Percentiles rank a stretch among this genome's conserved stretches.
Evolutionary conservation across 2,888 invertebrate genomes (phyloP).

Genomic region (Phymatocera aterrima): DNA sequence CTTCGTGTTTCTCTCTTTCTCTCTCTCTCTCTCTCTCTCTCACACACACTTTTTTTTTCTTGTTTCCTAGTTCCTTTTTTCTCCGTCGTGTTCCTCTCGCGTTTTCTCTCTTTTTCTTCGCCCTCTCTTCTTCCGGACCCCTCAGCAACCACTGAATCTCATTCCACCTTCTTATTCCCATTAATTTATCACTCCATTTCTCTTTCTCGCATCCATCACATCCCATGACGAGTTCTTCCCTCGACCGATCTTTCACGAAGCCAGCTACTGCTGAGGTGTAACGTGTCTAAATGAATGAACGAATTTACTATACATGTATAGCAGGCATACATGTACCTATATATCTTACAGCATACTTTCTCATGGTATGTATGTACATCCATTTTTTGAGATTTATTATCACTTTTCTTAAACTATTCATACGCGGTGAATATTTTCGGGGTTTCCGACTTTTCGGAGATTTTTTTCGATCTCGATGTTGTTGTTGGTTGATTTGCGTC

Average conservation of each 20-base stretch:
- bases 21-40: slow-evolving; percentile 70
- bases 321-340: no score
- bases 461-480: no score
- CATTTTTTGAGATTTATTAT: no score
- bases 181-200: slow-evolving; percentile 67
- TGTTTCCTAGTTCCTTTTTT: slow-evolving; percentile 70
- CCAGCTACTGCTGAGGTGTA: neutral
- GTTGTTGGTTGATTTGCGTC: no score
- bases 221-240: neutral
- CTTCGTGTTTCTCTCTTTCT: slow-evolving; percentile 43
- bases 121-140: slow-evolving; percentile 70
- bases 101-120: slow-evolving; percentile 54
- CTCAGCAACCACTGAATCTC: no score
- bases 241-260: neutral
- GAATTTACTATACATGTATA: no score
- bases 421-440: no score
- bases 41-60: slow-evolving; percentile 72
- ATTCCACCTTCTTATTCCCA: no score
- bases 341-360: neutral
- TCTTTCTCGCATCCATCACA: slow-evolving; percentile 64
- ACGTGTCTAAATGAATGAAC: no score
- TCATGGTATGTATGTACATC: no score
- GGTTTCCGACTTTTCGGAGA: no score
- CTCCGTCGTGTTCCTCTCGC: slow-evolving; percentile 69
- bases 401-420: no score